Percentiles rank a stretch among this genome's conserved stretches.
Conservation (phyloP, 2,113 vertebrate species). For the Dissostichus mawsoni region DNA sequence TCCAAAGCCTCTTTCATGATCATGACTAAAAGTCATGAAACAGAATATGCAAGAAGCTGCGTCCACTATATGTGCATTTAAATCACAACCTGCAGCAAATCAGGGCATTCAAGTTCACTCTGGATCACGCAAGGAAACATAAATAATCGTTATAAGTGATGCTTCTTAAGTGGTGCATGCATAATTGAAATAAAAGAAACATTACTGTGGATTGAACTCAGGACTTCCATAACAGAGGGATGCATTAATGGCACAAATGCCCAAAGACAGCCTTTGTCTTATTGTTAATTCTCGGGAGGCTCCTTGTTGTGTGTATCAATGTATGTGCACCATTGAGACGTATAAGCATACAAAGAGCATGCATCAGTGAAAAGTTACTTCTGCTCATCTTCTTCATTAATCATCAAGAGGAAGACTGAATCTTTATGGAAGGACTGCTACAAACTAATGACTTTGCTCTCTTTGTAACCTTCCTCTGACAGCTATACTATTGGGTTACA, state of each 20-base stretch:
- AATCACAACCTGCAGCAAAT: slow-evolving; percentile 40
- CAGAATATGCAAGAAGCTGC: slow-evolving; percentile 11
- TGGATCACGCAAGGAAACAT: slow-evolving; percentile 38
- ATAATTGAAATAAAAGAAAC: slow-evolving; percentile 50
- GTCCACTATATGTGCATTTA: slow-evolving; percentile 16
- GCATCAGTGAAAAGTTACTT: slow-evolving; percentile 54
- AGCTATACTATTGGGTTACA: slow-evolving; percentile 79
- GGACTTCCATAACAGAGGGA: slow-evolving; percentile 10
- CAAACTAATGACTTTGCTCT: slow-evolving; percentile 77
- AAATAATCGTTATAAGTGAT: slow-evolving; percentile 50
- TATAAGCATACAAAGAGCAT: slow-evolving; percentile 31
- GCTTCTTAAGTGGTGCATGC: slow-evolving; percentile 42
- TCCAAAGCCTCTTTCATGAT: not conserved
- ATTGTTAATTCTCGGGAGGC: slow-evolving; percentile 38
- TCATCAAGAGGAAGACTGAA: slow-evolving; percentile 54
- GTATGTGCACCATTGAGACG: slow-evolving; percentile 3
- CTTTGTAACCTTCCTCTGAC: slow-evolving; percentile 81
- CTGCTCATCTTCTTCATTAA: slow-evolving; percentile 63
- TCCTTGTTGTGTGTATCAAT: slow-evolving; percentile 32
- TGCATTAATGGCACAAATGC: slow-evolving; percentile 43
- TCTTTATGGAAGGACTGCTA: slow-evolving; percentile 60
- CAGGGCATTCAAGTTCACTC: slow-evolving; percentile 27
- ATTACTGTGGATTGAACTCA: slow-evolving; percentile 37
- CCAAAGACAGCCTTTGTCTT: slow-evolving; percentile 29
- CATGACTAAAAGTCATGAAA: not conserved